Evolutionary conservation across 2,113 vertebrate species (phyloP).

Genomic region (Protomyctophum bolini): DNA sequence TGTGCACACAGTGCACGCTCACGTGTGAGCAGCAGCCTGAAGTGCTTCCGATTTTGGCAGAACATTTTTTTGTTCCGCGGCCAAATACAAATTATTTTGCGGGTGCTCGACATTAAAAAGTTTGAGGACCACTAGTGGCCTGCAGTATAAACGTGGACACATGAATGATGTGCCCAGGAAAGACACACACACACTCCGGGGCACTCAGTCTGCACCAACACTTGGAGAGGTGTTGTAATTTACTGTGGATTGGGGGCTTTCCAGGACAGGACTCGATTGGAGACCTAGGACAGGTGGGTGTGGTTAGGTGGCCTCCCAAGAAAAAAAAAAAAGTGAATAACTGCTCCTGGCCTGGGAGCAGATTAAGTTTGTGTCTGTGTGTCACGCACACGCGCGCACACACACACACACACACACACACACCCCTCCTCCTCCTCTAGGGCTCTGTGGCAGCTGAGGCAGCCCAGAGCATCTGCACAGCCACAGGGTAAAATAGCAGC

Average conservation of each 20-base stretch:
- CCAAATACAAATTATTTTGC: no score
- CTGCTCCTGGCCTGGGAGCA: background rate
- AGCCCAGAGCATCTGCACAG: conserved; percentile 76
- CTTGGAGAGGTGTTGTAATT: no score
- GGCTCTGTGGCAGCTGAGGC: conserved; percentile 77
- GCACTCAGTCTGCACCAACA: no score
- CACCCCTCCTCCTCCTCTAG: conserved; percentile 50
- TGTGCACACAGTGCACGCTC: background rate
- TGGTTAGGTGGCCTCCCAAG: background rate
- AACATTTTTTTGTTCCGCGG: no score
- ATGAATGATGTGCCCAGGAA: no score
- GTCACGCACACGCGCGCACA: background rate
- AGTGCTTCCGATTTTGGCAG: no score
- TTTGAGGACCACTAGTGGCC: no score
- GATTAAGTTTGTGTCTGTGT: background rate
- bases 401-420: background rate
- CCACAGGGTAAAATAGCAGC: conserved; percentile 70
- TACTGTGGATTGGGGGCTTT: background rate
- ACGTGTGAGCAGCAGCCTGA: no score
- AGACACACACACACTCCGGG: no score
- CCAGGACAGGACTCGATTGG: background rate
- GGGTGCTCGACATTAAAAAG: no score
- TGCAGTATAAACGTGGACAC: no score
- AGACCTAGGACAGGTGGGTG: conserved; percentile 37
- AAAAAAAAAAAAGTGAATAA: background rate